Evolutionary conservation across 2,113 vertebrate species (phyloP).

Genomic region (Morone chrysops): DNA sequence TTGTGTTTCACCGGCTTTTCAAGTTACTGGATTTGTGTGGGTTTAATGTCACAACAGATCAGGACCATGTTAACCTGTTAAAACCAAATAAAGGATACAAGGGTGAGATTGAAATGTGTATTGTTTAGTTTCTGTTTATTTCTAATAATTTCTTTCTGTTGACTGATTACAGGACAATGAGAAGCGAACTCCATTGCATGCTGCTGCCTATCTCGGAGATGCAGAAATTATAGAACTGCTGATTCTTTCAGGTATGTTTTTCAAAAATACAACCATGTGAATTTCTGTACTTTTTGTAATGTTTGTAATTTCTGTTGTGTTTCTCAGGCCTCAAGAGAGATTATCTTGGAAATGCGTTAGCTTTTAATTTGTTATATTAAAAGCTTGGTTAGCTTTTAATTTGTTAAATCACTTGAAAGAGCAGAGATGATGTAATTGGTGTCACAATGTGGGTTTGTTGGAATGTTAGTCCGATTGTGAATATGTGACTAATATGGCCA

Average conservation of each 20-base stretch:
- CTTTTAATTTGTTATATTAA: not conserved
- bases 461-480: not conserved
- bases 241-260: conserved; percentile 95
- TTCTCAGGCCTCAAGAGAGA: not conserved
- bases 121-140: conserved; percentile 15
- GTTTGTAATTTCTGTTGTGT: not conserved
- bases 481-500: not conserved
- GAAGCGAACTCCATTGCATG: conserved; percentile 97
- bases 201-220: conserved; percentile 98
- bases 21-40: not conserved
- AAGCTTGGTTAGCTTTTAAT: not conserved
- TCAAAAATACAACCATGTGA: not conserved
- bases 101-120: not conserved
- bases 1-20: conserved; percentile 12
- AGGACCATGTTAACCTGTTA: not conserved
- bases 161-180: conserved; percentile 92
- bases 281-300: too few species aligned
- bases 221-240: conserved; percentile 99
- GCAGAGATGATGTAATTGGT: not conserved
- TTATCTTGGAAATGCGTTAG: not conserved
- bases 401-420: not conserved
- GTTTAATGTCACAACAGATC: conserved; percentile 9
- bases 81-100: not conserved
- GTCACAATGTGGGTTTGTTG: not conserved
- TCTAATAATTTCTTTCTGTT: conserved; percentile 35